phyloP scores from a whole-genome alignment of 2,888 invertebrate species.

The Hermaeophaga mercurialis region DNA sequence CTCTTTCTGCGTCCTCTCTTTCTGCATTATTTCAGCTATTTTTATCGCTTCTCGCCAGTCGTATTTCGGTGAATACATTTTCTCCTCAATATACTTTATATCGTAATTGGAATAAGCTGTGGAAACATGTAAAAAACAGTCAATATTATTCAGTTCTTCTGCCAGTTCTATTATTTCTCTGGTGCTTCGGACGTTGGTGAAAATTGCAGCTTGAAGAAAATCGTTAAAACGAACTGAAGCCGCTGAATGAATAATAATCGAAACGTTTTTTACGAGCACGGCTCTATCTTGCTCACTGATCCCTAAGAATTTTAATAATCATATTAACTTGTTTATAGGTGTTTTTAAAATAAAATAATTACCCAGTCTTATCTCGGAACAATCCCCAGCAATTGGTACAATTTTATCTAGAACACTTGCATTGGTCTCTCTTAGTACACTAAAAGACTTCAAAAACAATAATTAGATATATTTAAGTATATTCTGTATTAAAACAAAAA shows the following conservation, averaged over 20 bases:
- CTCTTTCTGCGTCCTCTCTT: too few species aligned
- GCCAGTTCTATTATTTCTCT: constrained; percentile 68
- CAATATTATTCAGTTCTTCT: constrained; percentile 59
- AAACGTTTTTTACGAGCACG: constrained; percentile 64
- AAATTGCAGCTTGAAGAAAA: constrained; percentile 67
- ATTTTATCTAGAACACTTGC: too few species aligned
- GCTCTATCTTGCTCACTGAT: constrained; percentile 58
- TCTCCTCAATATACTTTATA: constrained; percentile 72
- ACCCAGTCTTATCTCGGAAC: too few species aligned
- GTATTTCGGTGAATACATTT: constrained; percentile 71
- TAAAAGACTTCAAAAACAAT: too few species aligned
- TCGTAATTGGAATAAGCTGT: constrained; percentile 88
- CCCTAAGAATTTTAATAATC: too few species aligned
- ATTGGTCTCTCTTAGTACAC: too few species aligned
- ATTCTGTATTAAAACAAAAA: too few species aligned
- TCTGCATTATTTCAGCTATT: constrained; percentile 71
- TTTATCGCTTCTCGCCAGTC: constrained; percentile 72
- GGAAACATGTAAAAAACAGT: constrained; percentile 78
- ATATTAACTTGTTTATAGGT: too few species aligned
- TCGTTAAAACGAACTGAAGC: constrained; percentile 88
- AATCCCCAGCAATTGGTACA: too few species aligned
- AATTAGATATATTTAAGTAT: too few species aligned
- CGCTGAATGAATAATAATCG: constrained; percentile 77
- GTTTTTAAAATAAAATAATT: too few species aligned
- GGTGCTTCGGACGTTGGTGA: constrained; percentile 70